phyloP scores from a whole-genome alignment of 2,888 invertebrate species.

The Stegophylla sp. region DNA sequence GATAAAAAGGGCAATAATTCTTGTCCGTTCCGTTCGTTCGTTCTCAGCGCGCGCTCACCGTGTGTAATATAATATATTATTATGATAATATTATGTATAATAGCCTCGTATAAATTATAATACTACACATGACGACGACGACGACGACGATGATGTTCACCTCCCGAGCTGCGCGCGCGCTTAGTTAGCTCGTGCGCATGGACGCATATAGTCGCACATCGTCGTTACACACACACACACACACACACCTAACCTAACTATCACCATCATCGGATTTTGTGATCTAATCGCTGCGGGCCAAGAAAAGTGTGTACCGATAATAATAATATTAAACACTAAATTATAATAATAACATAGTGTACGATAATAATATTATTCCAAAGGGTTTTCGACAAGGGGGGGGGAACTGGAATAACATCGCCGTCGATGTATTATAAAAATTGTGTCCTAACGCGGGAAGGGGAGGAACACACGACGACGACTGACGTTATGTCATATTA shows the following conservation, averaged over 20 bases:
- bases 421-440: background rate
- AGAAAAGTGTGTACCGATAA: background rate
- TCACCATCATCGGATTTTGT: conserved; percentile 21
- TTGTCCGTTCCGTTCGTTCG: conserved; percentile 36
- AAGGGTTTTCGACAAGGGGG: conserved; percentile 30
- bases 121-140: background rate
- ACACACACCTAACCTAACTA: background rate
- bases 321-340: conserved; percentile 27
- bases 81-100: background rate
- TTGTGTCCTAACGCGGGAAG: no score
- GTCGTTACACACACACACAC: background rate
- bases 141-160: background rate
- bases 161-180: background rate
- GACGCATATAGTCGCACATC: no score
- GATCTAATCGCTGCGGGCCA: conserved; percentile 25
- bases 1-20: conserved; percentile 59
- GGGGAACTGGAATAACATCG: conserved; percentile 37
- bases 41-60: background rate
- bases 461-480: background rate
- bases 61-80: conserved; percentile 10
- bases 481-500: no score
- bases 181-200: background rate
- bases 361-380: conserved; percentile 20
- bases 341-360: background rate
- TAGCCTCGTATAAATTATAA: background rate